Evolutionary conservation across 2,888 invertebrate species (phyloP).

Genomic region (Pinctada fucata): DNA sequence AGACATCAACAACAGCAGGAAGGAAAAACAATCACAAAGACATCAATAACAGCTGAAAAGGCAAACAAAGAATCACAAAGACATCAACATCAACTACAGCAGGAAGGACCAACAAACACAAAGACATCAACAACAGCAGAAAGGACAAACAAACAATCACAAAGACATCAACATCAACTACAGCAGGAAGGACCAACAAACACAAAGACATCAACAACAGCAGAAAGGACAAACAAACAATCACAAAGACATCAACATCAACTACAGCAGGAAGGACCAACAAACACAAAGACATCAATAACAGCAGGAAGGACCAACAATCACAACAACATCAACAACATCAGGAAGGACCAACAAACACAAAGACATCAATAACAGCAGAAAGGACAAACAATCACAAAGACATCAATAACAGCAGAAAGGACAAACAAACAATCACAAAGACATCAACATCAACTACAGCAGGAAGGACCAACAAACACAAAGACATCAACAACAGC

Average conservation of each 20-base stretch:
- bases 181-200: not conserved
- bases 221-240: not conserved
- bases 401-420: not conserved
- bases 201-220: not conserved
- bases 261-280: not conserved
- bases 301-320: too few relatives aligned
- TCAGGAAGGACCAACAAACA: too few relatives aligned
- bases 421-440: not conserved
- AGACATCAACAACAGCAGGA: not conserved
- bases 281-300: not conserved
- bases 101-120: not conserved
- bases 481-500: constrained; percentile 1
- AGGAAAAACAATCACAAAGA: not conserved
- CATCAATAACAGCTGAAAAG: too few relatives aligned
- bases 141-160: not conserved
- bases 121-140: too few relatives aligned
- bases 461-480: constrained; percentile 1
- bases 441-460: not conserved
- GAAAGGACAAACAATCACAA: not conserved
- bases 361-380: too few relatives aligned
- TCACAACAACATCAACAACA: not conserved
- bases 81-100: not conserved
- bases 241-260: constrained; percentile 3
- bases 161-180: not conserved
- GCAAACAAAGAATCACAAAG: not conserved